Evolutionary conservation across 2,113 vertebrate genomes (phyloP), one percentile per base, ranked within the genome.

Genomic region (Rhinolophus sinicus): DNA sequence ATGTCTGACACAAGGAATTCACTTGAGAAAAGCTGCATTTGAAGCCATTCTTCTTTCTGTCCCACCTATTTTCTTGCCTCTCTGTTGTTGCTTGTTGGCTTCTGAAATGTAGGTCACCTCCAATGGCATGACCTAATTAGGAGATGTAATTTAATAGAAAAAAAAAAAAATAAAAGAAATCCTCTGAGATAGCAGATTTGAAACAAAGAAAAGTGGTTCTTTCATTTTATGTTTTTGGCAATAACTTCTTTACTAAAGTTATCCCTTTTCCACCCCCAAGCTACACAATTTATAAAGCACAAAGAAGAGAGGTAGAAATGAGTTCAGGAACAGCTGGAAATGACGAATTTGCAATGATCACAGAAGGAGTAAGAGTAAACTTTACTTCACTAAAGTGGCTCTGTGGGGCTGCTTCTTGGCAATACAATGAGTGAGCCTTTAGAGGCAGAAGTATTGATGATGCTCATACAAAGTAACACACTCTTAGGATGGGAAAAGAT

Each of bases 41-140:
- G 67, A 93, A 92, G 67, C 65, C 95, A 58, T 97, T 30, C 50
- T 88, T 88, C 90, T 73, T 75, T 75, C 91, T 94, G 65, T 87
- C 91, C 90, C 80, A 91, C 93, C 89, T 92, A 81, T 93, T 84
- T 86, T 58, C 38, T 70, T 90, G 64, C 60, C 83, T 97, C 93
- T 83, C 88, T 96, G 78, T 93, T 93, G 88, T 95, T 96, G 75
- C 91, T 92, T 96, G 64, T 96, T 98, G 97, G 97, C 93, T 96
- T 97, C 82, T 85, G 76, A 97, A 98, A 97, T 97, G 83, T 98
- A 97, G 98, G 97, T 97, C 97, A 97, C 94, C 90, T 97, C 94
- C 86, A 96, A 80, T 97, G 95, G 90, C 95, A 92, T 97, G 98
- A 97, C 97, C 98, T 96, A 98, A 98, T 97, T 98, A 98, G 96